Conservation (phyloP, 2,113 vertebrate genomes). For the Rhinoptilus africanus region DNA sequence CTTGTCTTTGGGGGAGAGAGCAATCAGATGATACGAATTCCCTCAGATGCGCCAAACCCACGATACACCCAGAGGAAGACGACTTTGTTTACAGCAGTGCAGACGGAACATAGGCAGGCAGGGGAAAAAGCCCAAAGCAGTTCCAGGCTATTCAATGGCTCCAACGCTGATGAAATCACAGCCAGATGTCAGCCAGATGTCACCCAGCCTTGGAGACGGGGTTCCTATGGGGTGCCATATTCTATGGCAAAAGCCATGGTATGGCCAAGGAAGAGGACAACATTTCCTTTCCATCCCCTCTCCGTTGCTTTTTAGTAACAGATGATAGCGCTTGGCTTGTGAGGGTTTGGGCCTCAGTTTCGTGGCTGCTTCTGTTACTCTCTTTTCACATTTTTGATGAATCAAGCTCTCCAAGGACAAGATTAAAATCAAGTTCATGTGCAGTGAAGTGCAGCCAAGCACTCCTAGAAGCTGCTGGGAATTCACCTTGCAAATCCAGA, state of each 20-base stretch:
- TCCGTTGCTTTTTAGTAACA: neutral
- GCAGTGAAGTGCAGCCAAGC: neutral
- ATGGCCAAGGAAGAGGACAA: neutral
- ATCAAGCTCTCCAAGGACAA: neutral
- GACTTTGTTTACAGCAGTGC: neutral
- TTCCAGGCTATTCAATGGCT: neutral
- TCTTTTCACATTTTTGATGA: neutral
- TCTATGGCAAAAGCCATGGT: neutral
- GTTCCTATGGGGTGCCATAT: neutral
- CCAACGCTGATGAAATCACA: neutral
- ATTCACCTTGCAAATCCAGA: neutral
- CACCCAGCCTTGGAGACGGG: neutral
- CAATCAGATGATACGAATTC: neutral
- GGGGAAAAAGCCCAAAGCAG: neutral
- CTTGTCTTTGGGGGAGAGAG: neutral
- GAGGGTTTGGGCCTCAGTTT: neutral
- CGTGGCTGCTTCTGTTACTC: neutral
- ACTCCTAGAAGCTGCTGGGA: neutral
- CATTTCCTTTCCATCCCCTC: neutral
- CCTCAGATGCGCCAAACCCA: neutral
- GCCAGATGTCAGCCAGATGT: slow-evolving; percentile 41
- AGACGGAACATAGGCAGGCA: neutral
- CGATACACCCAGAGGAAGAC: neutral
- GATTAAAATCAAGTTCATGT: neutral
- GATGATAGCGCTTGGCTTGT: rapidly evolving